Base-by-base conservation (phyloP, 92 coral and sea anemone species). In the Zoanthus gigantus region DNA sequence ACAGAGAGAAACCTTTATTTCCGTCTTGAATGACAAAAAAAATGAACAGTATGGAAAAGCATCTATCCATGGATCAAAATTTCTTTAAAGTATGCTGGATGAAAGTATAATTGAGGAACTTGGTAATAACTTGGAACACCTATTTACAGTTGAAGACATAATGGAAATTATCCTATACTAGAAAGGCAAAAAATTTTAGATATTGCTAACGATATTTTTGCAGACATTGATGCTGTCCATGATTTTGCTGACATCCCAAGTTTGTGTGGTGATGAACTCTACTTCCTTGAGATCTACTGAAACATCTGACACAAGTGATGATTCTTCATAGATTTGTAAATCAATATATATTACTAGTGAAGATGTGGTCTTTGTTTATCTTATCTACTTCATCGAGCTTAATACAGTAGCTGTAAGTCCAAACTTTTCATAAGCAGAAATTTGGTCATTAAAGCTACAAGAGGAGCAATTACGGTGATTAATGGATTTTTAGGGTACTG, bases 91-190 rank as follows among this genome's bases (percentile, higher is more conserved):
- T 18, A 79, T 68, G 77, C 87, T 88, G 28, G 81, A 71, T 69
- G 91, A 88, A 46, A 50, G 54, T 18, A 65, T 54, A 32, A 88
- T 88, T 80, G 32, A 72, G 50, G 91, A 88, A 34, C 76, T 88
- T 81, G 73, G 83, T 30, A 78, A 82, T 6, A 69, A 88, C 52
- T 60, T 88, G 46, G 78, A 88, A 82, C 88, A 88, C 65, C 60
- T 88, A 60, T 88, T 88, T 84, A 72, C 88, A 74, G 57, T 42
- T 18, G 76, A 88, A 72, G 56, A 88, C 74, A 82, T 80, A 18
- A 54, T 82, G 74, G 47, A 88, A 46, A 82, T 50, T 73, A 80
- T 74, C 76, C 88, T 32, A 88, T 83, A 52, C 60, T 88, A 44
- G 85, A 82, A 82, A 56, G 76, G 79, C 73, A 37, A 82, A 83